phyloP scores from a whole-genome alignment of 2,113 vertebrate species.

The Pluvianellus socialis region DNA sequence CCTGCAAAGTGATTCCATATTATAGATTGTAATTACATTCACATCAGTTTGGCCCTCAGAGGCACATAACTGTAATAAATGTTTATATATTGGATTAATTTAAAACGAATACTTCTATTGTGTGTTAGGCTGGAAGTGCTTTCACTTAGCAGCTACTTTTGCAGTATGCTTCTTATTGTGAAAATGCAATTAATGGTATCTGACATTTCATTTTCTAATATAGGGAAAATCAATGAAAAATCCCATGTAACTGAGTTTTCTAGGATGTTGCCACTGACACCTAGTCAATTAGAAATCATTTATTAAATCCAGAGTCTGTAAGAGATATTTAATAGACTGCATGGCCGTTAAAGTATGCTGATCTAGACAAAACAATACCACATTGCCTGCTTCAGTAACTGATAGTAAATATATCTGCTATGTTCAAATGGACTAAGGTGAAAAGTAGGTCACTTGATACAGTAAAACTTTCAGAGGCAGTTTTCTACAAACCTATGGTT shows the following conservation, averaged over 20 bases:
- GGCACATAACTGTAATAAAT: conserved; percentile 29
- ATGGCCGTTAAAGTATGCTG: conserved; percentile 42
- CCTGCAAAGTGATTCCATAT: not conserved
- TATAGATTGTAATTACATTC: conserved; percentile 35
- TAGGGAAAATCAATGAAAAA: conserved; percentile 71
- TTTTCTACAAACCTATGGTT: not conserved
- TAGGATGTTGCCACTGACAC: conserved; percentile 56
- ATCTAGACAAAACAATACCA: not conserved
- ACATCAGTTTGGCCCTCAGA: conserved; percentile 28
- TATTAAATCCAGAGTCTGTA: conserved; percentile 60
- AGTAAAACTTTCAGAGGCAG: not conserved
- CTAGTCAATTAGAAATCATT: conserved; percentile 62
- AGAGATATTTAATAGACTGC: conserved; percentile 42
- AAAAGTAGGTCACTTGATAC: conserved; percentile 18
- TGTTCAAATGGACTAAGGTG: not conserved
- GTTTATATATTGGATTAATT: conserved; percentile 60
- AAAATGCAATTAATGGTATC: conserved; percentile 69
- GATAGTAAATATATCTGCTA: conserved; percentile 12
- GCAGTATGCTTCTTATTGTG: conserved; percentile 39
- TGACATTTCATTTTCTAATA: conserved; percentile 75
- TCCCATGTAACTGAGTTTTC: conserved; percentile 65
- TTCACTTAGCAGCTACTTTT: conserved; percentile 55
- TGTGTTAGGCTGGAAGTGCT: conserved; percentile 28
- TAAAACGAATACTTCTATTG: conserved; percentile 20
- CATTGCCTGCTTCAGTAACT: not conserved